phyloP scores from a whole-genome alignment of 1,140 invertebrate genomes.

The Phortica variegata region DNA sequence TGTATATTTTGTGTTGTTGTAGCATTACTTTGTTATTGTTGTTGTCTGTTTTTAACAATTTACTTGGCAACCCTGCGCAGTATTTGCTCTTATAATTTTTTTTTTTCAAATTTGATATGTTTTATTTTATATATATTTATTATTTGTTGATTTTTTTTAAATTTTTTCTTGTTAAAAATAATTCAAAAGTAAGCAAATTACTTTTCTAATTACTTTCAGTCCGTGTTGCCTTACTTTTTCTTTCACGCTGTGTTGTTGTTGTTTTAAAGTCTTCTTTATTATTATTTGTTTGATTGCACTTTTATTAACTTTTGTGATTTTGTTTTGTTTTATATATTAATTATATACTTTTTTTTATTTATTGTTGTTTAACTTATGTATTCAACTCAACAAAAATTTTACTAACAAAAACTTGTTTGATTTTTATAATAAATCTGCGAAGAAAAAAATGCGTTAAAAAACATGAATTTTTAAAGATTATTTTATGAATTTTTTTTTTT shows the following conservation, averaged over 20 bases:
- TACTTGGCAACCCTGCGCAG: too few species aligned
- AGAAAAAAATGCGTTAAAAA: conserved; percentile 11
- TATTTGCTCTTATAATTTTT: conserved; percentile 40
- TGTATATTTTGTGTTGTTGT: too few species aligned
- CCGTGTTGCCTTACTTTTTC: conserved; percentile 22
- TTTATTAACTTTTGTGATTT: conserved; percentile 20
- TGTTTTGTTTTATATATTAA: conserved; percentile 22
- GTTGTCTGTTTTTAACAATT: too few species aligned
- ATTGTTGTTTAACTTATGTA: neutral
- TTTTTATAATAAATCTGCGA: conserved; percentile 36
- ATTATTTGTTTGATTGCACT: conserved; percentile 40
- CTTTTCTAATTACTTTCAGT: conserved; percentile 47
- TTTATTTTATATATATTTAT: conserved; percentile 33
- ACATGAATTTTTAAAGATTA: too few species aligned
- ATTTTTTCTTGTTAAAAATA: conserved; percentile 29
- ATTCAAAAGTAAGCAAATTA: conserved; percentile 50
- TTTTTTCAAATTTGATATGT: conserved; percentile 42
- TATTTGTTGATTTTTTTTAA: conserved; percentile 13
- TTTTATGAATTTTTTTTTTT: too few species aligned
- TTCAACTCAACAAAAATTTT: conserved; percentile 50
- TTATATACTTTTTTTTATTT: conserved; percentile 16
- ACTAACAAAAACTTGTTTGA: conserved; percentile 40
- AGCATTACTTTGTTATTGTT: conserved; percentile 23
- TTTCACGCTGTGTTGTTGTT: conserved; percentile 18
- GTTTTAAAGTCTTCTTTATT: conserved; percentile 20